Percentiles rank a stretch among this genome's conserved stretches.
Conservation (phyloP, 2,797 vertebrate species). For the Hoplostethus atlanticus region DNA sequence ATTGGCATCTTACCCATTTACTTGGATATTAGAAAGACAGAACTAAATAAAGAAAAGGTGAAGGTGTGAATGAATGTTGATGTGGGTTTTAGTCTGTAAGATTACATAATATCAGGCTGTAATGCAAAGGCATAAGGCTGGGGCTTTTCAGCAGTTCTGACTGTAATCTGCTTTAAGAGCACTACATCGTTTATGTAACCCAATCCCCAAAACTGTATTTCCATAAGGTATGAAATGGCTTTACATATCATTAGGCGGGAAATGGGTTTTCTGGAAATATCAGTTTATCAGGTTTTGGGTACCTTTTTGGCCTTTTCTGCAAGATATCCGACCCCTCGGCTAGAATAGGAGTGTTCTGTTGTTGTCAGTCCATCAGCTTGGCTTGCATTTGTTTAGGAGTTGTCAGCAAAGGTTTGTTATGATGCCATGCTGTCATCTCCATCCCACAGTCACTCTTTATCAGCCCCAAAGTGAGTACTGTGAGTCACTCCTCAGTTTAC, state of each 20-base stretch:
- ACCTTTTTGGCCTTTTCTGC: slow-evolving; percentile 3
- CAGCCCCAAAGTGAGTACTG: slow-evolving; percentile 9
- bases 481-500: slow-evolving; percentile 65
- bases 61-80: slow-evolving; percentile 44
- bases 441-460: slow-evolving; percentile 55
- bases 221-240: slow-evolving; percentile 56
- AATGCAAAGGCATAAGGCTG: slow-evolving; percentile 52
- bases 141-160: slow-evolving; percentile 54
- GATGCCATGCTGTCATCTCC: slow-evolving; percentile 63
- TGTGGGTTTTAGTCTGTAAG: slow-evolving; percentile 39
- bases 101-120: slow-evolving; percentile 64
- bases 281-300: neutral
- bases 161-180: slow-evolving; percentile 64
- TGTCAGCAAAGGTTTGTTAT: slow-evolving; percentile 66
- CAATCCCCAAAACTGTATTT: slow-evolving; percentile 61
- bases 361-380: slow-evolving; percentile 57
- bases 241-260: slow-evolving; percentile 46
- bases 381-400: slow-evolving; percentile 54
- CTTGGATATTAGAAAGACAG: slow-evolving; percentile 37
- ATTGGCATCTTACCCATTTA: slow-evolving; percentile 22
- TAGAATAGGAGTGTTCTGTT: slow-evolving; percentile 45
- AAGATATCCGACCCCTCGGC: slow-evolving; percentile 16
- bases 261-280: slow-evolving; percentile 1
- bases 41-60: slow-evolving; percentile 48
- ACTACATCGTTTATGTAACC: slow-evolving; percentile 70